These are phyloP conservation scores for Rhea pennata DNA, from an alignment of 2,113 vertebrate species.

Conservation along the genomic window DNA sequence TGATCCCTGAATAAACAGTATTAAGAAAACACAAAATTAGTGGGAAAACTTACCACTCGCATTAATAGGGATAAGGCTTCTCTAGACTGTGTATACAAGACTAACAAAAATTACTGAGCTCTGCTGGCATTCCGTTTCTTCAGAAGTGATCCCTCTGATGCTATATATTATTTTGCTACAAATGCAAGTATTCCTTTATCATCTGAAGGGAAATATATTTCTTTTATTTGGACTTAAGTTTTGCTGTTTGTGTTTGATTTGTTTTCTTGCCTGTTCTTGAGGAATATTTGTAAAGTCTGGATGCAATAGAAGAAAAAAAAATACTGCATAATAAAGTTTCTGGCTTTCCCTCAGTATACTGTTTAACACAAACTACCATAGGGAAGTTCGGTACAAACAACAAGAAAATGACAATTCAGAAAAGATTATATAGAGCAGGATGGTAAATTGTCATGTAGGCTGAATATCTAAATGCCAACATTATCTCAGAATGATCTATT, in stretches of 20 bases:
- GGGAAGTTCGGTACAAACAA: neutral
- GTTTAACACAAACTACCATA: neutral
- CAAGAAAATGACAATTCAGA: conserved; percentile 23
- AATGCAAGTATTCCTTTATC: neutral
- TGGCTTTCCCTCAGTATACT: neutral
- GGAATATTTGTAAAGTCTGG: neutral
- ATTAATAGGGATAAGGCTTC: accelerated
- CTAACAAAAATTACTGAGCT: neutral
- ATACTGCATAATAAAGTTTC: neutral
- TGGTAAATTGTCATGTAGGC: conserved; percentile 15
- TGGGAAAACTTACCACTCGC: neutral
- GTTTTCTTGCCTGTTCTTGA: neutral
- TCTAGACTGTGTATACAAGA: neutral
- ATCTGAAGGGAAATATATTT: neutral
- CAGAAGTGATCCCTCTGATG: neutral
- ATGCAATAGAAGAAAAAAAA: neutral
- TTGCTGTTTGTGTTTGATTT: neutral
- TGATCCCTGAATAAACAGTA: neutral
- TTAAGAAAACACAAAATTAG: neutral
- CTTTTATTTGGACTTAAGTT: neutral
- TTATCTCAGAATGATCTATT: conserved; percentile 69
- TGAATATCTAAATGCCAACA: conserved; percentile 37
- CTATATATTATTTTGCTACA: neutral
- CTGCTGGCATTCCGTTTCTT: neutral
- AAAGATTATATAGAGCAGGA: neutral